phyloP scores from a whole-genome alignment of 2,888 invertebrate genomes.

The Steinernema hermaphroditum region DNA sequence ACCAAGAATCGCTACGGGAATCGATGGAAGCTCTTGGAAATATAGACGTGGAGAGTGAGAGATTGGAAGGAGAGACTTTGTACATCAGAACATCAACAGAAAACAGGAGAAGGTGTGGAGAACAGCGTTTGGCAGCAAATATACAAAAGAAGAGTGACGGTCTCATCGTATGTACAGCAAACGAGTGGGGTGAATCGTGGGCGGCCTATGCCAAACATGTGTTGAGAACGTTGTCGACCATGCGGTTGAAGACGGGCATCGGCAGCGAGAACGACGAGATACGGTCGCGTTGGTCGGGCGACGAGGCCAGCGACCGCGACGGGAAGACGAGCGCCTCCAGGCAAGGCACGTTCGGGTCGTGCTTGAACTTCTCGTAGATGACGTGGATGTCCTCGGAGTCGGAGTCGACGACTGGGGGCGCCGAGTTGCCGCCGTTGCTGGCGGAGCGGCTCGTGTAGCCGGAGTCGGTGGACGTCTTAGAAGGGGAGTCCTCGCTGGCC shows the following conservation, averaged over 20 bases:
- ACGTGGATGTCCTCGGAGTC: conserved; percentile 10
- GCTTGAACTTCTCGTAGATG: conserved; percentile 26
- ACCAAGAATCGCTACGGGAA: conserved; percentile 17
- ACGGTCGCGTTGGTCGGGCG: neutral
- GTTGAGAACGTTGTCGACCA: conserved; percentile 21
- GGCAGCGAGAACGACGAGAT: conserved; percentile 11
- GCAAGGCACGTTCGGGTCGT: neutral
- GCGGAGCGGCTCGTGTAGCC: conserved; percentile 22
- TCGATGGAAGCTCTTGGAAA: neutral
- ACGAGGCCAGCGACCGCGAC: neutral
- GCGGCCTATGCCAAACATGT: conserved; percentile 1
- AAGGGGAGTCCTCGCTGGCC: neutral
- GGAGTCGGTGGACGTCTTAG: conserved; percentile 19
- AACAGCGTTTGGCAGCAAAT: conserved; percentile 14
- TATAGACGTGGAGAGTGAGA: neutral
- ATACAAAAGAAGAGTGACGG: neutral
- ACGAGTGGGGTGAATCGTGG: neutral
- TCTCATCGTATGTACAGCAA: conserved; percentile 13
- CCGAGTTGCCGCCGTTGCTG: conserved; percentile 8
- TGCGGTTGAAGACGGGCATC: neutral
- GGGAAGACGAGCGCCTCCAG: conserved; percentile 4
- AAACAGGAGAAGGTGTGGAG: neutral
- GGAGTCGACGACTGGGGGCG: neutral
- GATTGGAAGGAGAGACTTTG: conserved; percentile 2
- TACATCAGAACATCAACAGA: neutral